phyloP scores from a whole-genome alignment of 2,888 invertebrate species.

The Rotaria magnacalcarata region DNA sequence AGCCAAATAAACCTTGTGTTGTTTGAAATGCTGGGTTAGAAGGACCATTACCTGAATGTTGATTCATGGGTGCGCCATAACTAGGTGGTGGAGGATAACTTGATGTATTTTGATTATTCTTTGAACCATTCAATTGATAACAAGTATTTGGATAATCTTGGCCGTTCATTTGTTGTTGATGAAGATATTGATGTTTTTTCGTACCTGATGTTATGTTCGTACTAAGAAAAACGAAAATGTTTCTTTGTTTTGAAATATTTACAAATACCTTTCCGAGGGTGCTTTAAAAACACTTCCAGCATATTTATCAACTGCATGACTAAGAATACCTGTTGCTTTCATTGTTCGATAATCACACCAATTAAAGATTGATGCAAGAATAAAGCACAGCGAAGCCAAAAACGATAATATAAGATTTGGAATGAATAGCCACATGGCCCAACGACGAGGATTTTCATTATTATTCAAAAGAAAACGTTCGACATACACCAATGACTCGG shows the following conservation, averaged over 20 bases:
- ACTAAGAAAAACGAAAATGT: not conserved
- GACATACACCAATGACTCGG: not conserved
- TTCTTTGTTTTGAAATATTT: not conserved
- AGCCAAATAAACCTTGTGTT: not conserved
- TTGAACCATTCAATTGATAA: not conserved
- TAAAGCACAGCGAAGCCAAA: not conserved
- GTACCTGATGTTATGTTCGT: not conserved
- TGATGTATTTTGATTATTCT: not conserved
- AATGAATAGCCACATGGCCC: not conserved
- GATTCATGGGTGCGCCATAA: not conserved
- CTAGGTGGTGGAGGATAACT: not conserved
- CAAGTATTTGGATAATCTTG: not conserved
- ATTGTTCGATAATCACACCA: constrained; percentile 30
- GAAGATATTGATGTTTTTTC: not conserved
- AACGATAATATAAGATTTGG: not conserved
- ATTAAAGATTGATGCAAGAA: constrained; percentile 2
- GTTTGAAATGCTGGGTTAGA: not conserved
- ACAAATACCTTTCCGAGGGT: not conserved
- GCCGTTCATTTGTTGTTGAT: not conserved
- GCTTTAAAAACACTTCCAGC: not conserved
- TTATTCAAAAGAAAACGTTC: not conserved
- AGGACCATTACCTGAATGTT: not conserved
- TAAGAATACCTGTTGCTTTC: constrained; percentile 1
- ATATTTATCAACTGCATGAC: constrained; percentile 19
- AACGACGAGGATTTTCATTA: not conserved